Evolutionary conservation across 1,140 invertebrate genomes (phyloP), one percentile per base, ranked within the genome.

Genomic region (Lordiphosa stackelbergi): DNA sequence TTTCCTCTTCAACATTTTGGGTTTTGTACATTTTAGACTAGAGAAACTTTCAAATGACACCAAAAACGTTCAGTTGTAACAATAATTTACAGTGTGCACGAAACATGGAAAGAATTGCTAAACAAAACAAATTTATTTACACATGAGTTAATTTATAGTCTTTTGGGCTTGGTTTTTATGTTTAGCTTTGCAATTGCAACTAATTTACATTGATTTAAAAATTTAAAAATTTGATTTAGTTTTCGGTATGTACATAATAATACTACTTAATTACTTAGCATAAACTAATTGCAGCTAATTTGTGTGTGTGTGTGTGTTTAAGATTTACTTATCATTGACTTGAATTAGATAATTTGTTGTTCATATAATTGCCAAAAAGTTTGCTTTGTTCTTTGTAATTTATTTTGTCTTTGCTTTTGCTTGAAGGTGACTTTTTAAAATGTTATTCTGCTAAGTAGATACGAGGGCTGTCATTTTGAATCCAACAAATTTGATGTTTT

Each of bases 51-150:
- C 6, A 60, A 31, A 69, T 28, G 43, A 59, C 45, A 53, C 40
- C 40, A 36, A 16, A 62, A 62, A 60, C 69, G 63, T 63, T 68
- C 47, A 64, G 47, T 71, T 75, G 66, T 73, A 81, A 81, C 75
- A 75, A 81, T 83, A 64, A 71, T 81, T 53, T 83, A 81, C 77
- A 83, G 49, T 49, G 75, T 81, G 77, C 75, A 63, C 63, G 66
- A 53, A 4, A 13, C 69, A 74, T 56, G 68, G 66, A 74, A 74
- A 64, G 74, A 69, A 54, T 58, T 48, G 40, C 53, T 51, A 46
- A 57, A 61, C 43, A 62, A 62, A 51, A 38, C 48, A 38, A 9
- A 45, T 40, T n/a, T 70, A 70, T 75, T 74, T 81, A 62, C 75
- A 74, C 58, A 75, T 41, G 13, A 57, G 40, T 73, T 65, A 55